These are phyloP conservation scores for Seira sanloemensis DNA, from an alignment of 2,888 invertebrate species.

Conservation along the genomic window DNA sequence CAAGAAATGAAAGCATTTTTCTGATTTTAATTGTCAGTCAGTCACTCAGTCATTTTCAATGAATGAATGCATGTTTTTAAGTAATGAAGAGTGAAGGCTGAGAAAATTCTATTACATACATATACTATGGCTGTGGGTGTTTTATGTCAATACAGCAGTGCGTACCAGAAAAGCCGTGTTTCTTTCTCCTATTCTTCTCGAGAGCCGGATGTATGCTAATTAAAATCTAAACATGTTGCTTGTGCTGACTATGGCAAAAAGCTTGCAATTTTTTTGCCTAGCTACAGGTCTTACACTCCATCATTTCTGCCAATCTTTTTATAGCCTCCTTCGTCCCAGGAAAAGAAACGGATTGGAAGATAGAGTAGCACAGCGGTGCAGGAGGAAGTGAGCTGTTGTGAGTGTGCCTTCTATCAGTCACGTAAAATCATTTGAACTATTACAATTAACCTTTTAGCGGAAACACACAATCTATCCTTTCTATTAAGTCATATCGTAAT, in stretches of 20 bases:
- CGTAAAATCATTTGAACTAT: slow-evolving; percentile 56
- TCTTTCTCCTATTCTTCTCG: background rate
- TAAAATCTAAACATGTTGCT: slow-evolving; percentile 55
- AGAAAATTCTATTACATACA: background rate
- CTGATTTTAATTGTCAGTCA: slow-evolving; percentile 33
- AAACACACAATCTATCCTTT: slow-evolving; percentile 11
- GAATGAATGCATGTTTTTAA: slow-evolving; percentile 43
- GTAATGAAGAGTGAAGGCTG: background rate
- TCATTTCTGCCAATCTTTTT: slow-evolving; percentile 1
- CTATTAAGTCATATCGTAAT: background rate
- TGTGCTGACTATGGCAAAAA: too few species aligned
- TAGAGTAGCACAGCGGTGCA: slow-evolving; percentile 21
- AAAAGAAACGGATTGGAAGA: background rate
- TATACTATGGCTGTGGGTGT: background rate
- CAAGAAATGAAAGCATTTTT: too few species aligned
- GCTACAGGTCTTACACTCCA: too few species aligned
- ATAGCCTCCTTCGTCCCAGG: background rate
- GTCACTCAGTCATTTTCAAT: slow-evolving; percentile 43
- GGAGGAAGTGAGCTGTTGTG: background rate
- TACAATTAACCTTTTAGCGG: slow-evolving; percentile 59
- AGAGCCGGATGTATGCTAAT: slow-evolving; percentile 57
- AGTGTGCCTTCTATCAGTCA: slow-evolving; percentile 44
- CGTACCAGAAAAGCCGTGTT: background rate
- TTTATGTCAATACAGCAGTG: background rate
- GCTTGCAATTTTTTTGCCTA: background rate